A percentile compares a stretch with the other conserved stretches of the same genome.
These are phyloP conservation scores for Trogon melanurus DNA, from an alignment of 2,113 vertebrate species.

Conservation along the genomic window DNA sequence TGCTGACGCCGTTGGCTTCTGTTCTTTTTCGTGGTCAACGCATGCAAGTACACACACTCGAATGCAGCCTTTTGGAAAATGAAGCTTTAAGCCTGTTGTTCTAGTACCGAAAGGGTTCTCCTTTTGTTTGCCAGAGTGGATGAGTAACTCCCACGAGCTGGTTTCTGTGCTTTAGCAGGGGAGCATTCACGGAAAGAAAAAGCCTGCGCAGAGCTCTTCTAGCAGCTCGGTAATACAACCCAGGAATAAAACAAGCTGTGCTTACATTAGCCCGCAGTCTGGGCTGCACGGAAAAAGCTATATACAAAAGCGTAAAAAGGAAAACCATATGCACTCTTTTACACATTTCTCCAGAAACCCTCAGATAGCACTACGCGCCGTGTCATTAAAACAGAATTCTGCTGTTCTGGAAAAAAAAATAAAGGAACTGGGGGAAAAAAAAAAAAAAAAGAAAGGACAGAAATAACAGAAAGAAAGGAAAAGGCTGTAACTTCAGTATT, in stretches of 20 bases:
- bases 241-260: conserved; percentile 70
- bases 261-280: conserved; percentile 67
- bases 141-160: not conserved
- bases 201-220: conserved; percentile 14
- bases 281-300: conserved; percentile 58
- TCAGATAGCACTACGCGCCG: conserved; percentile 41
- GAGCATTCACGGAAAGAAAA: conserved; percentile 56
- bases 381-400: conserved; percentile 59
- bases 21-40: not conserved
- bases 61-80: not conserved
- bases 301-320: conserved; percentile 65
- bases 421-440: not conserved
- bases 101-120: conserved; percentile 3
- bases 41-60: not conserved
- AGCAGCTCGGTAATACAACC: conserved; percentile 56
- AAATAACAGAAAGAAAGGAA: conserved; percentile 23
- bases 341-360: conserved; percentile 49
- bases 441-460: not conserved
- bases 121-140: conserved; percentile 27
- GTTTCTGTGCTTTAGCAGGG: conserved; percentile 34
- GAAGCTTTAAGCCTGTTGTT: not conserved
- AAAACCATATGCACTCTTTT: conserved; percentile 70
- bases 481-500: conserved; percentile 24
- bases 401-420: conserved; percentile 1
- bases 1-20: not conserved